phyloP scores from a whole-genome alignment of 2,113 vertebrate genomes.

The Hassar affinis region DNA sequence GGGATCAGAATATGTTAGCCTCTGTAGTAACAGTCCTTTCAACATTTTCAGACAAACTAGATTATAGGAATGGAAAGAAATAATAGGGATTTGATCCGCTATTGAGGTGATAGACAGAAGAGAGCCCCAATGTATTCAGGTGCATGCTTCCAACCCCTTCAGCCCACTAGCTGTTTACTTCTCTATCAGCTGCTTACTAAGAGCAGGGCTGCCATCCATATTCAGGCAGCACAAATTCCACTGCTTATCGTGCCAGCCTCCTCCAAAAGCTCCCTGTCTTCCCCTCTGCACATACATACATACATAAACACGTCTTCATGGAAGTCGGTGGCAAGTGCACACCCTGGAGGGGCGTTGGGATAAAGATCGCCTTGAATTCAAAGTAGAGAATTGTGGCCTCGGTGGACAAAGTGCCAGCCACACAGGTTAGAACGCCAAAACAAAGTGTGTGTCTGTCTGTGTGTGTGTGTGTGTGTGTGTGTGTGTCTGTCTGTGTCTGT shows the following conservation, averaged over 20 bases:
- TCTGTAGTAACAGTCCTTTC: slow-evolving; percentile 32
- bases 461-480: slow-evolving; percentile 1
- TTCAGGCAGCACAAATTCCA: slow-evolving; percentile 77
- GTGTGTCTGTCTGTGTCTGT: background rate
- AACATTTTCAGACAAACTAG: slow-evolving; percentile 42
- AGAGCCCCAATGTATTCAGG: slow-evolving; percentile 68
- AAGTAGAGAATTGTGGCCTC: slow-evolving; percentile 75
- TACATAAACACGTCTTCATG: slow-evolving; percentile 79
- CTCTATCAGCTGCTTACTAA: slow-evolving; percentile 74
- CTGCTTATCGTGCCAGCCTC: slow-evolving; percentile 73
- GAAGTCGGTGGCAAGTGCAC: slow-evolving; percentile 69
- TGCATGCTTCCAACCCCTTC: slow-evolving; percentile 63
- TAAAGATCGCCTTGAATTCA: slow-evolving; percentile 81
- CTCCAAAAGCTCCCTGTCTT: slow-evolving; percentile 70
- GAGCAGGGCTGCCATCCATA: slow-evolving; percentile 75
- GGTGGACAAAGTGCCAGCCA: slow-evolving; percentile 57
- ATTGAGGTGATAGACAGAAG: slow-evolving; percentile 56
- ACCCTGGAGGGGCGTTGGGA: slow-evolving; percentile 60
- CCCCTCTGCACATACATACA: slow-evolving; percentile 76
- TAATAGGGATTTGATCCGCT: slow-evolving; percentile 66
- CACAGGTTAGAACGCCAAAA: slow-evolving; percentile 51
- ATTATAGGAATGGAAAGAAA: slow-evolving; percentile 53
- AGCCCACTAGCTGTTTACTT: slow-evolving; percentile 76
- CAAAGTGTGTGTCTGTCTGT: slow-evolving; percentile 47
- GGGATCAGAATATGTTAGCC: slow-evolving; percentile 35